A percentile compares a stretch with the other conserved stretches of the same genome.
These are phyloP conservation scores for Galerucella calmariensis DNA, from an alignment of 2,888 invertebrate genomes.

Conservation along the genomic window DNA sequence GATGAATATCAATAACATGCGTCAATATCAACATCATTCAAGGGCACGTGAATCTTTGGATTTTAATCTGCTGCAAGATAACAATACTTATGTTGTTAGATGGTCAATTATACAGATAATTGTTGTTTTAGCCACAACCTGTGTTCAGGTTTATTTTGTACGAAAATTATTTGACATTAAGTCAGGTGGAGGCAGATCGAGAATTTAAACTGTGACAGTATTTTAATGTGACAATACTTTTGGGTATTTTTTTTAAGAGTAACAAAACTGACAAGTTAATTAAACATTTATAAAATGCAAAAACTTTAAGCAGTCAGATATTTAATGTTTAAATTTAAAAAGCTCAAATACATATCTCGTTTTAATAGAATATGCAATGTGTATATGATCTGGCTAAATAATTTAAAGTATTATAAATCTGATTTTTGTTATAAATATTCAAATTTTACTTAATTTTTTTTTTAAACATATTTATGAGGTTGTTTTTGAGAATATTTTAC, in stretches of 20 bases:
- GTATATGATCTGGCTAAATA: too few species aligned
- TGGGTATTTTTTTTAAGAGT: neutral
- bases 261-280: neutral
- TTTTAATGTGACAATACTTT: neutral
- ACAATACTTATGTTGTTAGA: slow-evolving; percentile 86
- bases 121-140: slow-evolving; percentile 82
- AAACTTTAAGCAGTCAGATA: too few species aligned
- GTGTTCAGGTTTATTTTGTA: slow-evolving; percentile 88
- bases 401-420: neutral
- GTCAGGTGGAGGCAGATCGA: slow-evolving; percentile 69
- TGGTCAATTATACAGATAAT: slow-evolving; percentile 91
- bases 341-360: too few species aligned
- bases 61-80: slow-evolving; percentile 82
- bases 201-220: slow-evolving; percentile 63
- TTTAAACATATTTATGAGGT: neutral
- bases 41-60: slow-evolving; percentile 85
- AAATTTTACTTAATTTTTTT: neutral
- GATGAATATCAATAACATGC: slow-evolving; percentile 85
- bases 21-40: slow-evolving; percentile 84
- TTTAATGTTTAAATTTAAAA: too few species aligned
- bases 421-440: neutral
- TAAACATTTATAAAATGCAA: too few species aligned
- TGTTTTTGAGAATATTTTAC: neutral
- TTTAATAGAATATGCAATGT: too few species aligned
- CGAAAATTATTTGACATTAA: slow-evolving; percentile 88